Conservation (phyloP, 2,888 invertebrate genomes). For the Rhingia rostrata region DNA sequence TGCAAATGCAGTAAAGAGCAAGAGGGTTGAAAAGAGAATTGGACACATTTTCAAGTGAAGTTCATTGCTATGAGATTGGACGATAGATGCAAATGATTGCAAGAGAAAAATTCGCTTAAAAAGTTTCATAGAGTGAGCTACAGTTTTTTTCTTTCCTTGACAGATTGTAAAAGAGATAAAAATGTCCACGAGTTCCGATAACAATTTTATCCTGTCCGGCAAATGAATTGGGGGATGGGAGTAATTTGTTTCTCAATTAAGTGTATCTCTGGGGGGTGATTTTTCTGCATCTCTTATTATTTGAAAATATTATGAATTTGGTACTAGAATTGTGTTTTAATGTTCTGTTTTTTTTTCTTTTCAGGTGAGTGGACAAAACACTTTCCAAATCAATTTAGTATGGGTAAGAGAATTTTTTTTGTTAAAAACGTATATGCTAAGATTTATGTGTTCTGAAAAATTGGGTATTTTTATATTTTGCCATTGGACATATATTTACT, state of each 20-base stretch:
- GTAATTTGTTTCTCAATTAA: background rate
- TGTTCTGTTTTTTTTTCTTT: conserved; percentile 16
- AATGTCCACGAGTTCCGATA: conserved; percentile 18
- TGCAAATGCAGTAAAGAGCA: conserved; percentile 4
- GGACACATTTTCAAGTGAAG: conserved; percentile 1
- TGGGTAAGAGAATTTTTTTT: conserved; percentile 65
- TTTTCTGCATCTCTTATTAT: background rate
- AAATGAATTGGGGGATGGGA: background rate
- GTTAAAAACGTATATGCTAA: conserved; percentile 18
- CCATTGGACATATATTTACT: no score
- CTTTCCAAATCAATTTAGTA: conserved; percentile 70
- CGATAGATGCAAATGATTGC: background rate
- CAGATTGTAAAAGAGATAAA: conserved; percentile 7
- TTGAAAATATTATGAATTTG: background rate
- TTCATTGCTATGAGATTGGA: conserved; percentile 24
- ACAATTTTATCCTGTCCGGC: conserved; percentile 20
- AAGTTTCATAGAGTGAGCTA: conserved; percentile 15
- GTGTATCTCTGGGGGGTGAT: background rate
- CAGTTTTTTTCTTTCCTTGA: background rate
- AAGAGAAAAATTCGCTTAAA: conserved; percentile 16
- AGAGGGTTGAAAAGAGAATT: conserved; percentile 31
- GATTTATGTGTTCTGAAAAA: no score
- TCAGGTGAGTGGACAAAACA: conserved; percentile 72
- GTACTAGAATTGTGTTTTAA: background rate
- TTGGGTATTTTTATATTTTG: no score